Percentiles rank a stretch among this genome's conserved stretches.
Conservation (phyloP, 2,888 invertebrate genomes). For the Ichneumoninae sp. region DNA sequence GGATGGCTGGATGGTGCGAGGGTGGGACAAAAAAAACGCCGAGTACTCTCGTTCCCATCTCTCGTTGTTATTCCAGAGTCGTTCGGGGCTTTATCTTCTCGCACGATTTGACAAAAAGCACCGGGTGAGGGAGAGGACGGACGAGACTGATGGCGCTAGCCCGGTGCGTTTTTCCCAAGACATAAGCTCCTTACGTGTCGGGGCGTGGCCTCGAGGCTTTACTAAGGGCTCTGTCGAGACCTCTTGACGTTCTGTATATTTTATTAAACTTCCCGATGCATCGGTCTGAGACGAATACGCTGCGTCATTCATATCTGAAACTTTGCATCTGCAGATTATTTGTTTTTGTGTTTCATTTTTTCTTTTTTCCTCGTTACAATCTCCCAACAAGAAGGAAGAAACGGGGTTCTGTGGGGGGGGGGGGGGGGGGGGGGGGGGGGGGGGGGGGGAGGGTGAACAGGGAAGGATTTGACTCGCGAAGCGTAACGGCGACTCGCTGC, state of each 20-base stretch:
- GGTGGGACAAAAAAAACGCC: slow-evolving; percentile 24
- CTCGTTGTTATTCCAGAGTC: slow-evolving; percentile 72
- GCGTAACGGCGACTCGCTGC: slow-evolving; percentile 59
- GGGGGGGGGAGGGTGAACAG: slow-evolving; percentile 1
- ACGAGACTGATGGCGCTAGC: slow-evolving; percentile 35
- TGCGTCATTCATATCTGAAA: slow-evolving; percentile 28
- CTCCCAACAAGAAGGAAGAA: not conserved
- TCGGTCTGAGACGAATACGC: slow-evolving; percentile 14
- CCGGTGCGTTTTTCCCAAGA: slow-evolving; percentile 59
- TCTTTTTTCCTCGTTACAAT: not conserved
- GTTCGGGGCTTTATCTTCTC: slow-evolving; percentile 75
- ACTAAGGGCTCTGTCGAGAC: not conserved
- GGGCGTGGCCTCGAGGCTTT: not conserved
- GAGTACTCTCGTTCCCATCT: slow-evolving; percentile 34
- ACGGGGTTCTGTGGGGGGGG: not conserved
- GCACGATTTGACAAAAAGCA: slow-evolving; percentile 74
- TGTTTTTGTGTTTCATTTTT: slow-evolving; percentile 9
- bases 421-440: not conserved
- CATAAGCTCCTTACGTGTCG: slow-evolving; percentile 63
- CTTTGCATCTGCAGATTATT: slow-evolving; percentile 6
- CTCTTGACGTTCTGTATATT: slow-evolving; percentile 16
- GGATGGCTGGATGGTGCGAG: slow-evolving; percentile 1
- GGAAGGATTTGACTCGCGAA: slow-evolving; percentile 55
- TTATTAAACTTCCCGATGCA: slow-evolving; percentile 14
- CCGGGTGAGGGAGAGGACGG: slow-evolving; percentile 13